A percentile compares a stretch with the other conserved stretches of the same genome.
Evolutionary conservation across 2,888 invertebrate genomes (phyloP).

Genomic region (Argyra leucocephala): DNA sequence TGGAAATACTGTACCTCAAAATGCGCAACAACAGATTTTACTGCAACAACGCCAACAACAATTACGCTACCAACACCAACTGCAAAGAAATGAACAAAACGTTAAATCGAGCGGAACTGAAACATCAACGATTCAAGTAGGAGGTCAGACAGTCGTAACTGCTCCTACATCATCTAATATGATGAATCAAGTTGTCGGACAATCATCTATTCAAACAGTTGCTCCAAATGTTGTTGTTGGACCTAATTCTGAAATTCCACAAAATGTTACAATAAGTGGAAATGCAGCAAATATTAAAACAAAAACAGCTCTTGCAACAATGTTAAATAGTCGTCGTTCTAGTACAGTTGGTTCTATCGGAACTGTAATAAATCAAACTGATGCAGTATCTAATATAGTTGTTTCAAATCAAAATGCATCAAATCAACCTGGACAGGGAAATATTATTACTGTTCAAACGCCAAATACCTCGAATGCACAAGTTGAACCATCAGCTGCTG

Average conservation of each 20-base stretch:
- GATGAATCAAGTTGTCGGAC: not conserved
- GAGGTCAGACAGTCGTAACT: not conserved
- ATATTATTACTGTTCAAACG: not conserved
- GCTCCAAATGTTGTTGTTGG: not conserved
- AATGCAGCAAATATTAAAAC: conserved; percentile 51
- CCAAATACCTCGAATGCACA: conserved; percentile 23
- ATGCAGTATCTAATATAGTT: conserved; percentile 17
- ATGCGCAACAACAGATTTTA: conserved; percentile 43
- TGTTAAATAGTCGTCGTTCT: conserved; percentile 65
- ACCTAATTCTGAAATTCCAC: conserved; percentile 21
- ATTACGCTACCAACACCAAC: conserved; percentile 33
- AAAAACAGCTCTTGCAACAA: conserved; percentile 90
- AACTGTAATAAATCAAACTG: conserved; percentile 18
- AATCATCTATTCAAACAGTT: not conserved
- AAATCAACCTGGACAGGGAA: not conserved
- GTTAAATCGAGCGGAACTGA: not conserved
- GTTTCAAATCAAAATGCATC: not conserved
- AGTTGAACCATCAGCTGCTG: conserved; percentile 55
- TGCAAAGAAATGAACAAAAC: conserved; percentile 32
- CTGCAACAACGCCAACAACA: conserved; percentile 40
- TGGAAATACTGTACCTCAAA: conserved; percentile 33
- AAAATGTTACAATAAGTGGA: conserved; percentile 22
- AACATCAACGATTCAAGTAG: not conserved
- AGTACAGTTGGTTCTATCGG: conserved; percentile 14
- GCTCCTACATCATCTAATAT: not conserved